Percentiles rank a stretch among this genome's conserved stretches.
Evolutionary conservation across 2,797 vertebrate genomes (phyloP).

Genomic region (Gymnoscopelus microlampas): DNA sequence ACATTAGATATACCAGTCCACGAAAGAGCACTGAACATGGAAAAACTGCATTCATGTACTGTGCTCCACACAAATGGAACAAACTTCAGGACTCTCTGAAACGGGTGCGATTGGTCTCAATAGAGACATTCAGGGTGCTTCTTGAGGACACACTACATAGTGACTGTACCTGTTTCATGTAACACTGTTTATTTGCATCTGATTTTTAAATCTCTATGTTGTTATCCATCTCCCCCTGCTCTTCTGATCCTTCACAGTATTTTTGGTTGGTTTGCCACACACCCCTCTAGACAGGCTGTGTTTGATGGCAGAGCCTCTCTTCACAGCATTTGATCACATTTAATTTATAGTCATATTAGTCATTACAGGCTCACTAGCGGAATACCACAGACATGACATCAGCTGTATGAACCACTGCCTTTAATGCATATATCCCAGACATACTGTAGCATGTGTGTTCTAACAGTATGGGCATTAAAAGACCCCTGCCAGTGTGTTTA

Average conservation of each 20-base stretch:
- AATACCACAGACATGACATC: conserved; percentile 13
- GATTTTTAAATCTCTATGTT: too few species aligned
- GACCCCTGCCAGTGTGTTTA: not conserved
- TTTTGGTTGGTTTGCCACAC: conserved; percentile 13
- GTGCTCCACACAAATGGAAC: too few species aligned
- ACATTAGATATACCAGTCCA: too few species aligned
- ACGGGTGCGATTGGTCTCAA: too few species aligned
- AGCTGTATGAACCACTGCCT: not conserved
- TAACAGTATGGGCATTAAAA: not conserved
- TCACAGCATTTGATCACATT: not conserved
- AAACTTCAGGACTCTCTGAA: too few species aligned
- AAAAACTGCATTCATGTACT: too few species aligned
- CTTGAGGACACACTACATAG: too few species aligned
- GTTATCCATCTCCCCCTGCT: too few species aligned
- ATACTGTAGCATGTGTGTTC: not conserved
- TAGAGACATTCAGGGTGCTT: too few species aligned
- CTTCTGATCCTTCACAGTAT: conserved; percentile 19
- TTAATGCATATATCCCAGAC: not conserved
- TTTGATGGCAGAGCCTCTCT: conserved; percentile 40
- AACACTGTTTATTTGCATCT: too few species aligned
- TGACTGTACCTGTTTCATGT: too few species aligned
- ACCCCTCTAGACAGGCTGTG: conserved; percentile 9
- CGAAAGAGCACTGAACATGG: too few species aligned
- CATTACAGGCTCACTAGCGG: conserved; percentile 22
- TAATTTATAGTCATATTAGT: conserved; percentile 11